phyloP scores from a whole-genome alignment of 2,113 vertebrate genomes.

The Bucco capensis region DNA sequence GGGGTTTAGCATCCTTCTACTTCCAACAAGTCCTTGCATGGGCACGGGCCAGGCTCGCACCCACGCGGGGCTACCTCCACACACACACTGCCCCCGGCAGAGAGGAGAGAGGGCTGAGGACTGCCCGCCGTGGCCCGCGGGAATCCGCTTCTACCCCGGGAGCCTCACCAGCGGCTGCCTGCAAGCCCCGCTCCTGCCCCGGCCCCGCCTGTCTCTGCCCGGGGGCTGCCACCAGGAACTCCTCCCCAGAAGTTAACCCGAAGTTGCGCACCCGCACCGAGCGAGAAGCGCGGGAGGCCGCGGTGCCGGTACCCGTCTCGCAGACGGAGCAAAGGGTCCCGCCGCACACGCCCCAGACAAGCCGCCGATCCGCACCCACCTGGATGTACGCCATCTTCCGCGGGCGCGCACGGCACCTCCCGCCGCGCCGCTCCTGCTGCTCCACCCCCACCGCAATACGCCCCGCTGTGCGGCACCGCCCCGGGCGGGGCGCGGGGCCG shows the following conservation, averaged over 20 bases:
- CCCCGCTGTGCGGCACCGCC: neutral
- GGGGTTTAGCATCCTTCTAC: neutral
- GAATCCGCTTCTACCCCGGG: neutral
- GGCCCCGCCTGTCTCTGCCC: neutral
- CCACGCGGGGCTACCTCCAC: neutral
- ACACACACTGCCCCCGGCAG: no score
- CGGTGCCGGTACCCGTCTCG: neutral
- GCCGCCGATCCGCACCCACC: conserved; percentile 47
- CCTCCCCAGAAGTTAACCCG: conserved; percentile 34
- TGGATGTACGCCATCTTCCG: conserved; percentile 73
- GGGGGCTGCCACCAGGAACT: neutral
- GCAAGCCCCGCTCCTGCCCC: neutral
- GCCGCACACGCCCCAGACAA: no score
- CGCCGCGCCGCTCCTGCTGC: conserved; percentile 23
- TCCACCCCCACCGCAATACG: neutral
- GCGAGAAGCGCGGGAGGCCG: neutral
- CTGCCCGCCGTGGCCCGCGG: neutral
- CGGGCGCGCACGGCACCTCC: conserved; percentile 47
- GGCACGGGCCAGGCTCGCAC: neutral
- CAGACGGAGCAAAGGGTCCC: neutral
- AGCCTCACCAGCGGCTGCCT: neutral
- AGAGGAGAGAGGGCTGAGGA: neutral
- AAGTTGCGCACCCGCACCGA: neutral
- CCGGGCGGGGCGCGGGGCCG: neutral
- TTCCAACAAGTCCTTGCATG: neutral